Base-by-base conservation (phyloP, 37 sponge, comb jelly and placozoan species). In the Bolinopsis microptera region DNA sequence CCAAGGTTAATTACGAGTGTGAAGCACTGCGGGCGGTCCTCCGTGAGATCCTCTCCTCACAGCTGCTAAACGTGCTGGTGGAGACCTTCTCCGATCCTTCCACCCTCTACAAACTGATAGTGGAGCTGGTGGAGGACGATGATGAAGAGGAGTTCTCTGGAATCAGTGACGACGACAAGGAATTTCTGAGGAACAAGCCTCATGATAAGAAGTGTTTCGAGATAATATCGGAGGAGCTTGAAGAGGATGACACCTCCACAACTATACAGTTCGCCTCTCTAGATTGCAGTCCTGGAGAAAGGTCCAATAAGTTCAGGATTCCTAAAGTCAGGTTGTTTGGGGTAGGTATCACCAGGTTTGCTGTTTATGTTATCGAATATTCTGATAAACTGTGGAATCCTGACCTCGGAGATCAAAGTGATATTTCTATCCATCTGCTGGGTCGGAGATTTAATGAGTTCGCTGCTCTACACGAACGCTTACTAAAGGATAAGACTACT, bases 271-370 rank as follows among this genome's bases (percentile, higher is more conserved):
- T 86, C 48, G 2, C 30, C 24, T 41, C 61, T 13, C 48, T 41
- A 24, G 90, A 41, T 40, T 38, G 36, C 31, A 41, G 61, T 40
- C 90, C 41, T n/a, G 61, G 31, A n/a, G 61, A 86, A 30, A 86
- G 90, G 61, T 39, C 61, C 48, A 86, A 86, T 30, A 39, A 41
- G 41, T 86, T 86, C 31, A 39, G 90, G 31, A 86, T 86, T 27
- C 90, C 90, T 25, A 86, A 86, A 86, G 90, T 86, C 27, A 13
- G 90, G 90, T 34, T 86, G 27, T 86, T 86, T 27, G 90, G 90
- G 0, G 90, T 39, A 48, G 90, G 90, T 5, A 39, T 86, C 35
- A 34, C 41, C 30, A 2, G 90, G 35, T 86, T 86, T 86, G 90
- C 90, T 25, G 90, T 86, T 24, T 86, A 86, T 41, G 90, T 86